Percentiles rank a stretch among this genome's conserved stretches.
These are phyloP conservation scores for Todiramphus saurophagus DNA, from an alignment of 2,113 vertebrate genomes.

Conservation along the genomic window DNA sequence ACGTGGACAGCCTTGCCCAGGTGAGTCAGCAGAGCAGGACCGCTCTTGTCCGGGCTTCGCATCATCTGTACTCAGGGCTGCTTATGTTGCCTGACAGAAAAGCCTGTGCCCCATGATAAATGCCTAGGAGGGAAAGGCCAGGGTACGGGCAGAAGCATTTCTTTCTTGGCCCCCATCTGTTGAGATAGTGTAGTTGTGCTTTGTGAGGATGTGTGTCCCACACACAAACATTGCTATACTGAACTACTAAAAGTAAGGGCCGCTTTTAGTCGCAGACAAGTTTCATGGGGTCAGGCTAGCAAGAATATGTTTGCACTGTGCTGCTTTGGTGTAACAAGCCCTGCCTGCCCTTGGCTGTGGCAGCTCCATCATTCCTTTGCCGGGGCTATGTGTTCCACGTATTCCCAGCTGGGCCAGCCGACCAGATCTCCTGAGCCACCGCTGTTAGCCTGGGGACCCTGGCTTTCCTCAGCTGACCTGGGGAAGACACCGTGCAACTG, in stretches of 20 bases:
- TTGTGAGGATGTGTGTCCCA: neutral
- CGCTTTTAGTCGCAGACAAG: neutral
- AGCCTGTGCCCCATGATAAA: neutral
- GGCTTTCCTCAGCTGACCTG: fast-evolving
- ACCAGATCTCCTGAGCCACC: fast-evolving
- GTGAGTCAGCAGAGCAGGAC: neutral
- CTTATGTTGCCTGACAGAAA: neutral
- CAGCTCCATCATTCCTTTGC: neutral
- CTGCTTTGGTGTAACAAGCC: neutral
- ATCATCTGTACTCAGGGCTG: fast-evolving
- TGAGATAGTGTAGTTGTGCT: neutral
- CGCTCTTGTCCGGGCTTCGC: neutral
- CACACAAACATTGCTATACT: neutral
- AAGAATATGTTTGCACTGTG: neutral
- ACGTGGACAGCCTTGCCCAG: neutral
- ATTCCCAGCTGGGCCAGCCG: fast-evolving
- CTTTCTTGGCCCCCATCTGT: neutral
- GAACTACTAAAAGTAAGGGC: neutral
- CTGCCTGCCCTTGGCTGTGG: neutral
- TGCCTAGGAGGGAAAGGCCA: neutral
- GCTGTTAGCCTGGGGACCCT: fast-evolving
- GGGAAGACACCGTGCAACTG: neutral
- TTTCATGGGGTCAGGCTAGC: neutral
- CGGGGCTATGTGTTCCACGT: neutral
- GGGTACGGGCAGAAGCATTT: fast-evolving